These are phyloP conservation scores for Xiphophorus birchmanni DNA, from an alignment of 2,797 vertebrate species.

Conservation along the genomic window DNA sequence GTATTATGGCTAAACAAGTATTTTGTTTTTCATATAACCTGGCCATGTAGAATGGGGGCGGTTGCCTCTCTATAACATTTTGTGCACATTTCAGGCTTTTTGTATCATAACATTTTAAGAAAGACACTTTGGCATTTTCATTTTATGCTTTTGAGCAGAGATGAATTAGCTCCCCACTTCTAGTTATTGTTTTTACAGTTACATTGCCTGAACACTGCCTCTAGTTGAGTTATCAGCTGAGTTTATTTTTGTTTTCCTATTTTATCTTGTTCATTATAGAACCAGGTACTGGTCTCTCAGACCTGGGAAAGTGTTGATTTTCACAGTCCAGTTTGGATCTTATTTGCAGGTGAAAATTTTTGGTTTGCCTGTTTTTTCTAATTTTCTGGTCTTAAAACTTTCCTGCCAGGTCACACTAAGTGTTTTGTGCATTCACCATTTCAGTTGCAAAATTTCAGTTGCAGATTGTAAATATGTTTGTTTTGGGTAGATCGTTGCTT, in stretches of 20 bases:
- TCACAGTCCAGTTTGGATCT: constrained; percentile 53
- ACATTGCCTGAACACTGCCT: constrained; percentile 42
- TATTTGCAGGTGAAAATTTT: constrained; percentile 45
- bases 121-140: constrained; percentile 48
- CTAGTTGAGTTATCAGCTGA: constrained; percentile 53
- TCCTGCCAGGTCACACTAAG: constrained; percentile 70
- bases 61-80: constrained; percentile 31
- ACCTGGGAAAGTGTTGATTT: constrained; percentile 45
- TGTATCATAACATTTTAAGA: constrained; percentile 48
- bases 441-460: constrained; percentile 70
- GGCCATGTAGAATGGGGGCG: constrained; percentile 31
- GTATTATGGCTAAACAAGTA: constrained; percentile 41
- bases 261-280: constrained; percentile 61
- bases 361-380: constrained; percentile 32
- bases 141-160: constrained; percentile 39
- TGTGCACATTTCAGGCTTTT: constrained; percentile 51
- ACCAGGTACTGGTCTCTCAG: constrained; percentile 47
- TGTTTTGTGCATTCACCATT: constrained; percentile 80
- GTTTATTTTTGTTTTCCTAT: constrained; percentile 56
- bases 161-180: constrained; percentile 42
- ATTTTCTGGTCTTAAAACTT: constrained; percentile 67
- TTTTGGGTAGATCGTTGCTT: constrained; percentile 83
- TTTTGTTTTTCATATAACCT: constrained; percentile 34
- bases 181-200: constrained; percentile 44
- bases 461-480: constrained; percentile 84